Base-by-base conservation (phyloP, 2,888 invertebrate species). In the Allacma fusca region DNA sequence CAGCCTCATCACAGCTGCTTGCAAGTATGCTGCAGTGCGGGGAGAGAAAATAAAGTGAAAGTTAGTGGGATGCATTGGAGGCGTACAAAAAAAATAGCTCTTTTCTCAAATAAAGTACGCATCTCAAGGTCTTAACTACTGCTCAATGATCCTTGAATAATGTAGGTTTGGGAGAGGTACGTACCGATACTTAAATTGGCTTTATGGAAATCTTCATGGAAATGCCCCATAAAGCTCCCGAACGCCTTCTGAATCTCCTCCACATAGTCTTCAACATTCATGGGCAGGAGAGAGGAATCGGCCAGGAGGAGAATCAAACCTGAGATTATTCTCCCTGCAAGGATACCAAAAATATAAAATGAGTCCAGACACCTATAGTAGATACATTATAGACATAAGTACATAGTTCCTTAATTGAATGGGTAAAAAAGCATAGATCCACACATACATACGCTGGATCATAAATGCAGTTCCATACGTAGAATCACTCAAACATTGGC, bases 211-310 rank as follows among this genome's bases (percentile, higher is more conserved):
- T 84, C 83, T 79, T 83, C 80, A 67, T 81, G 81, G 79, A 83
- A 84, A 79, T 84, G 81, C 64, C 75, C 73, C 81, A 84, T 81
- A 76, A 84, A 84, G 77, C 73, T 81, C 59, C 80, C 81, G 77
- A 84, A 84, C 40, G 81, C 82, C 72, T 79, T 81, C 73, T 84
- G 84, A 77, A 84, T 83, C 78, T 84, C 83, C 68, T 82, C 80
- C 34, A 84, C 84, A 74, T 84, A 84, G 78, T 84, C 84, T 78
- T 84, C 84, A 5, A 84, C 83, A 76, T 84, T 84, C 73, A 84
- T 83, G 26, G 84, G 84, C 24, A 84, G 79, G 44, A 84, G 83
- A 28, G 83, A 80, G 12, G 83, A 84, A 68, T 84, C 84, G 43
- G 80, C 81, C 29, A 84, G 79, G 9, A 84, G 78, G 40, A 84